These are phyloP conservation scores for Drosophila ercepeae DNA, from an alignment of 1,140 invertebrate genomes.

Conservation along the genomic window DNA sequence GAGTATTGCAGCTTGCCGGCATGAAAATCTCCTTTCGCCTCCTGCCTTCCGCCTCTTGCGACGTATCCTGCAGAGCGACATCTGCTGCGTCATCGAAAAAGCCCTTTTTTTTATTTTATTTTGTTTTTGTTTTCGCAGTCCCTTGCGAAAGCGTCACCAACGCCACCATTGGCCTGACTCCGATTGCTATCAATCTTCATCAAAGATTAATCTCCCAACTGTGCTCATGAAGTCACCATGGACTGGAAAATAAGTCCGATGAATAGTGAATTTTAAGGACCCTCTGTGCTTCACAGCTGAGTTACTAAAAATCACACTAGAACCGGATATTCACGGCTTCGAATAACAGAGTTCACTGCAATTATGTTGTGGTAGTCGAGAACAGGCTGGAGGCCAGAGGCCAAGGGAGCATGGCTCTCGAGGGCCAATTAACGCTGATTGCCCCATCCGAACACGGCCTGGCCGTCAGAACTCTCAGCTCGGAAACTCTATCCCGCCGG, in stretches of 20 bases:
- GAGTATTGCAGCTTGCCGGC: conserved; percentile 57
- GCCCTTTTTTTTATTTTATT: conserved; percentile 33
- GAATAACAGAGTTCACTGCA: conserved; percentile 18
- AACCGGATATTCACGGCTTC: conserved; percentile 18
- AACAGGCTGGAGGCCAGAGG: not conserved
- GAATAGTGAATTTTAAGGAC: conserved; percentile 22
- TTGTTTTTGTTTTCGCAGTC: conserved; percentile 18
- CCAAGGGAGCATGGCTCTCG: conserved; percentile 2
- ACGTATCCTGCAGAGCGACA: conserved; percentile 22
- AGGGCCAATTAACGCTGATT: conserved; percentile 53
- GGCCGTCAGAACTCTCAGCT: not conserved
- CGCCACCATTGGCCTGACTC: conserved; percentile 18
- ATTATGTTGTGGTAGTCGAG: conserved; percentile 30
- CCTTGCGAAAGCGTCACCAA: conserved; percentile 15
- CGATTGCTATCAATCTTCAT: conserved; percentile 64
- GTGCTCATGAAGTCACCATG: conserved; percentile 15
- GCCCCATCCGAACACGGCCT: conserved; percentile 6
- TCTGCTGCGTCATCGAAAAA: conserved; percentile 59
- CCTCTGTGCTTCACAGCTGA: conserved; percentile 10
- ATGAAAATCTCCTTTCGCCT: conserved; percentile 32
- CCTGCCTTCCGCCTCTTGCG: conserved; percentile 3
- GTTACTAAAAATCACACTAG: conserved; percentile 21
- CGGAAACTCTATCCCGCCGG: conserved; percentile 26
- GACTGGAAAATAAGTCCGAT: conserved; percentile 13
- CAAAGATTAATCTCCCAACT: conserved; percentile 49